phyloP scores from a whole-genome alignment of 2,888 invertebrate genomes.

The Drosophila yooni region DNA sequence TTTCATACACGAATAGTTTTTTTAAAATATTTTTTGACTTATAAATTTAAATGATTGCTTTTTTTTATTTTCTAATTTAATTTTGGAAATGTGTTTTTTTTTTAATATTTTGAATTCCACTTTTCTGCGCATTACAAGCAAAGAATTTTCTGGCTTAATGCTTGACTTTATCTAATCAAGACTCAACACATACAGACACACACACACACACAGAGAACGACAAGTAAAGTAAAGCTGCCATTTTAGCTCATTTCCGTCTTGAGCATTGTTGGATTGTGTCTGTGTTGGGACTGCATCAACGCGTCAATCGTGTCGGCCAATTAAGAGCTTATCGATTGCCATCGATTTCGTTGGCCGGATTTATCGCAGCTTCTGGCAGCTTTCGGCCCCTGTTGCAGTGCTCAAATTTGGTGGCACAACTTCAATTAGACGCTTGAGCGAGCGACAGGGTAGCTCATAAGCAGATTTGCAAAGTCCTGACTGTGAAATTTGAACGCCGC shows the following conservation, averaged over 20 bases:
- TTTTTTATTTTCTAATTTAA: background rate
- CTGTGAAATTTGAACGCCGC: constrained; percentile 64
- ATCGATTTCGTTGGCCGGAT: constrained; percentile 5
- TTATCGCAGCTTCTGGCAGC: constrained; percentile 10
- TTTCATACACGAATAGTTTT: background rate
- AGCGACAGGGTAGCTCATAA: constrained; percentile 35
- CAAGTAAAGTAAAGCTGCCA: constrained; percentile 22
- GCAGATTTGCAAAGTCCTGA: constrained; percentile 64
- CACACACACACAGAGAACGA: background rate
- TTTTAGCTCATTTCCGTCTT: constrained; percentile 19
- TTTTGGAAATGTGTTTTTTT: background rate
- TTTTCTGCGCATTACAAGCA: background rate
- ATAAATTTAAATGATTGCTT: background rate
- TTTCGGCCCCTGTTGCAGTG: background rate
- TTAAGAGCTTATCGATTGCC: constrained; percentile 69
- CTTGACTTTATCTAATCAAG: constrained; percentile 15
- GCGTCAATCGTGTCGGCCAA: constrained; percentile 57
- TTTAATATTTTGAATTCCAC: background rate
- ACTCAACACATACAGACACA: background rate
- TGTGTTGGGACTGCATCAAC: constrained; percentile 40
- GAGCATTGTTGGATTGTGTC: background rate
- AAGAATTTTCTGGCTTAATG: background rate
- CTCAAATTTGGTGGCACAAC: constrained; percentile 31
- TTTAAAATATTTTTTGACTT: background rate
- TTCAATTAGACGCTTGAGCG: constrained; percentile 70